Conservation (phyloP, 2,888 invertebrate genomes). For the Hydriomena furcata region DNA sequence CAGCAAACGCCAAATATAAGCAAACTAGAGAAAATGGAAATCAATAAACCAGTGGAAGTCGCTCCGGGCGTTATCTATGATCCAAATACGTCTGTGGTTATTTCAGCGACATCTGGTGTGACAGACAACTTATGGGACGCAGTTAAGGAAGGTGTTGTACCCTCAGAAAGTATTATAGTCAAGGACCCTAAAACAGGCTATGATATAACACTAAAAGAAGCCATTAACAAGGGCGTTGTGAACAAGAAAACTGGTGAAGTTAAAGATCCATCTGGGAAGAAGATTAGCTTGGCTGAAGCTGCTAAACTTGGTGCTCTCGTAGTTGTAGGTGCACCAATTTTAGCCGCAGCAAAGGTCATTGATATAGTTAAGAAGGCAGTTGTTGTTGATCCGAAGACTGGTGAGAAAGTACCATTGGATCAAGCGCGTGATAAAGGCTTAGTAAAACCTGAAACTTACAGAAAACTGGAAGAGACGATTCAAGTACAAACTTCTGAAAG, state of each 20-base stretch:
- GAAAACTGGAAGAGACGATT: conserved; percentile 43
- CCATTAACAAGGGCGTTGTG: conserved; percentile 89
- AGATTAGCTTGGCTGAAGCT: conserved; percentile 88
- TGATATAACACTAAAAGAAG: conserved; percentile 89
- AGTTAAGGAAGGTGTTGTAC: conserved; percentile 88
- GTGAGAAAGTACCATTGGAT: conserved; percentile 88
- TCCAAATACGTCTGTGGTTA: conserved; percentile 87
- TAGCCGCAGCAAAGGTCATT: conserved; percentile 86
- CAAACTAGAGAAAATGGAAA: conserved; percentile 18
- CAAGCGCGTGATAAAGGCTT: conserved; percentile 88
- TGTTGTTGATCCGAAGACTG: conserved; percentile 89
- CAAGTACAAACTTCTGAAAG: conserved; percentile 36
- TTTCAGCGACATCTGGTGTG: conserved; percentile 85
- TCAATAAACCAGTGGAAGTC: conserved; percentile 78
- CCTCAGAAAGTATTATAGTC: conserved; percentile 86
- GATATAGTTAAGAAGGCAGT: conserved; percentile 85
- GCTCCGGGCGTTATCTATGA: conserved; percentile 89
- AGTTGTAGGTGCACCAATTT: conserved; percentile 89
- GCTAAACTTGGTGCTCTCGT: conserved; percentile 89
- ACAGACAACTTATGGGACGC: conserved; percentile 88
- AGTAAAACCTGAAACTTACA: conserved; percentile 76
- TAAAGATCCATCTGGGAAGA: conserved; percentile 85
- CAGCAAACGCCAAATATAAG: conserved; percentile 8
- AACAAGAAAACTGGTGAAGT: conserved; percentile 88
- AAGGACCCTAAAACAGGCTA: conserved; percentile 88